Evolutionary conservation across 2,888 invertebrate genomes (phyloP).

Genomic region (Mantis religiosa): DNA sequence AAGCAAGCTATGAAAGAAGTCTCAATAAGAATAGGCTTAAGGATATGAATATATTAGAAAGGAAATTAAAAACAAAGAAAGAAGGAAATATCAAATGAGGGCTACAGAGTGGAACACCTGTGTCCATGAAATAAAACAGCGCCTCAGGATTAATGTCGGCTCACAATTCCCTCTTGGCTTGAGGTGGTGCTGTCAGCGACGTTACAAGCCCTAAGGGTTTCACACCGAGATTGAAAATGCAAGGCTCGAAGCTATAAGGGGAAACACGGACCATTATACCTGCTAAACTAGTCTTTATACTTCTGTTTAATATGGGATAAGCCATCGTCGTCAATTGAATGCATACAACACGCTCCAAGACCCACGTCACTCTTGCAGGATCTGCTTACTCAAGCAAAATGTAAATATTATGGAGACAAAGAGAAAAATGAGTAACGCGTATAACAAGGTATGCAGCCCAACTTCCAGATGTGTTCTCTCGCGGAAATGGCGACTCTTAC

Average conservation of each 20-base stretch:
- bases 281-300: not conserved
- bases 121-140: not conserved
- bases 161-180: not conserved
- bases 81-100: not conserved
- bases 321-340: not conserved
- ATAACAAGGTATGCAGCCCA: not conserved
- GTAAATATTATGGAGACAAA: not conserved
- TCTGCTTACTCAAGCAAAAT: not conserved
- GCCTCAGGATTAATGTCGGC: not conserved
- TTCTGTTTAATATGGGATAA: not conserved
- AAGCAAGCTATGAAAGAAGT: not conserved
- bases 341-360: not conserved
- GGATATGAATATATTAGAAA: not conserved
- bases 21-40: not conserved
- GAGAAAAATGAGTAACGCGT: not conserved
- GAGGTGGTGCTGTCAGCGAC: not conserved
- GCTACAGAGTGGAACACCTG: not conserved
- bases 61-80: not conserved
- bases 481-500: too few species aligned
- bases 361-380: not conserved
- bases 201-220: not conserved
- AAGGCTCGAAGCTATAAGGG: not conserved
- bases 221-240: not conserved
- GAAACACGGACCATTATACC: not conserved
- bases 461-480: too few species aligned